phyloP scores from a whole-genome alignment of 2,888 invertebrate species.

The Parnassius glacialis region DNA sequence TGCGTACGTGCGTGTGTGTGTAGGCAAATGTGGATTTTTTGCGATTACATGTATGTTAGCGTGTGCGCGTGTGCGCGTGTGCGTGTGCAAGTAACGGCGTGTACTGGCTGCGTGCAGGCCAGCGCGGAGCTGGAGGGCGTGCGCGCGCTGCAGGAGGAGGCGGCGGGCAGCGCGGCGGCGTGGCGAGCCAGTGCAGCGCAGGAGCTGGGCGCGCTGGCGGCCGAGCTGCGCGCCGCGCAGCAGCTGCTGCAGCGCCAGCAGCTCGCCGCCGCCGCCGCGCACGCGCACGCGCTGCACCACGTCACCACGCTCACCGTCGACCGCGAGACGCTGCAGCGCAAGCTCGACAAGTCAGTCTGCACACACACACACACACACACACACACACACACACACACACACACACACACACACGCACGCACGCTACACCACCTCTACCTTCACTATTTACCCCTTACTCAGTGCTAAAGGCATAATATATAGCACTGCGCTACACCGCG shows the following conservation, averaged over 20 bases:
- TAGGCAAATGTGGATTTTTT: too few relatives aligned
- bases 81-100: too few relatives aligned
- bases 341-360: constrained; percentile 52
- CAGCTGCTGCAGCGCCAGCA: constrained; percentile 30
- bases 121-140: constrained; percentile 75
- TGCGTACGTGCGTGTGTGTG: too few relatives aligned
- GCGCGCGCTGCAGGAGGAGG: constrained; percentile 75
- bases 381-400: too few relatives aligned
- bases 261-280: neutral
- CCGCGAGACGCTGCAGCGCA: constrained; percentile 65
- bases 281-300: constrained; percentile 49
- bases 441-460: too few relatives aligned
- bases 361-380: neutral
- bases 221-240: constrained; percentile 35
- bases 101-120: constrained; percentile 42
- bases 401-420: neutral
- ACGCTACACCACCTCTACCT: too few relatives aligned
- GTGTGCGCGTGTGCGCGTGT: too few relatives aligned
- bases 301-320: constrained; percentile 71
- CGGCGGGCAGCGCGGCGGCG: constrained; percentile 59
- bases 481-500: too few relatives aligned
- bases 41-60: too few relatives aligned
- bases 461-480: too few relatives aligned
- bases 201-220: constrained; percentile 40
- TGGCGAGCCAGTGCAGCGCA: constrained; percentile 42